Percentiles rank a stretch among this genome's conserved stretches.
These are phyloP conservation scores for Agapornis canus DNA, from an alignment of 2,797 vertebrate species.

Conservation along the genomic window DNA sequence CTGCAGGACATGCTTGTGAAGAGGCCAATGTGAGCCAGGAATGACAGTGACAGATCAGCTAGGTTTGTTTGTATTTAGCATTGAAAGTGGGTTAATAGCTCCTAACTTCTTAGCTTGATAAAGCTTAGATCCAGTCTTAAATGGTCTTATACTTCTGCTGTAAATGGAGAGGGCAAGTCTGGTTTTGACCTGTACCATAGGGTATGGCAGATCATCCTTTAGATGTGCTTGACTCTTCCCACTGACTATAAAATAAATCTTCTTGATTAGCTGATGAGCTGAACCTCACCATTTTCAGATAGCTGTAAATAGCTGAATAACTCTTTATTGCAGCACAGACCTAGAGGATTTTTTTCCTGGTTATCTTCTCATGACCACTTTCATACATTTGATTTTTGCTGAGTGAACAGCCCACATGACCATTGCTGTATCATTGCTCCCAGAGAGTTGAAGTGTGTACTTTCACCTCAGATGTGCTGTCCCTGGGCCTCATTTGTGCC, in stretches of 20 bases:
- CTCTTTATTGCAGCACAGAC: not conserved
- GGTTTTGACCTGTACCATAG: not conserved
- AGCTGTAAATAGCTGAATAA: not conserved
- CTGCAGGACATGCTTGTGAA: not conserved
- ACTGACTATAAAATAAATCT: not conserved
- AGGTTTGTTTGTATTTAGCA: not conserved
- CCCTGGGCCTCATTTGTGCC: not conserved
- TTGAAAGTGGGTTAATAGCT: not conserved
- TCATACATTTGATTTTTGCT: not conserved
- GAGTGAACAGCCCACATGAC: not conserved
- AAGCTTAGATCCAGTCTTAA: not conserved
- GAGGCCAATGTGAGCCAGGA: rapidly evolving
- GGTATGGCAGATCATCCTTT: not conserved
- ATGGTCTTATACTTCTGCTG: not conserved
- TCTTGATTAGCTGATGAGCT: not conserved
- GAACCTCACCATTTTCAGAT: not conserved
- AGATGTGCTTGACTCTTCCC: not conserved
- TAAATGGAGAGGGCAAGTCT: not conserved
- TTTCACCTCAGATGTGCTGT: not conserved
- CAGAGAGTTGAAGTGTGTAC: not conserved
- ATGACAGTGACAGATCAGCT: not conserved
- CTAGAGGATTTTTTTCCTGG: not conserved
- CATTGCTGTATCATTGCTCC: not conserved
- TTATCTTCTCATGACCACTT: not conserved
- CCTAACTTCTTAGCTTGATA: not conserved